Base-by-base conservation (phyloP, 2,888 invertebrate species). In the Strigamia transsilvanica region DNA sequence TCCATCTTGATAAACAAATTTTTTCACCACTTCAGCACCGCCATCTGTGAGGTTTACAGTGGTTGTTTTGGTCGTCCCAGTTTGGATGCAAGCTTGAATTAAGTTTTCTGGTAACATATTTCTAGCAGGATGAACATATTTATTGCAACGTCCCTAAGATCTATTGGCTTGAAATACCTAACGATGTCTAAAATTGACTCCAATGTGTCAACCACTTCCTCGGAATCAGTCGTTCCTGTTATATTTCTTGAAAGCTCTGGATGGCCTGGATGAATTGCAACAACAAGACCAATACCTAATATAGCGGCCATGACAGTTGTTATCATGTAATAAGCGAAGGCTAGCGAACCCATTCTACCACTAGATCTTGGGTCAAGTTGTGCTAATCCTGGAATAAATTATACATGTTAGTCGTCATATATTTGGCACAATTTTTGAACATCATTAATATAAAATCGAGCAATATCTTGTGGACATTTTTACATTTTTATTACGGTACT, bases 251-350 rank as follows among this genome's bases (percentile, higher is more conserved):
- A 88, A 81, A 88, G 88, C 78, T 85, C 87, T 0, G 90, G 90
- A 85, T 91, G 88, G n/a, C 92, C 92, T 0, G 93, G 93, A 85
- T 92, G 92, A 84, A 92, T 91, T 34, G 89, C 85, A 51, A 92
- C 86, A 2, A 93, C 92, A 85, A 92, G 89, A 78, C 90, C 87
- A 84, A 93, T 92, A 41, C 92, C 92, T 56, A 92, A 88, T 66
- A 92, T 89, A 51, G 92, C 92, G 23, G 92, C 92, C 78, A 92
- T 85, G 80, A 92, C 87, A 0, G 92, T 93, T 12, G 92, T 92
- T n/a, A 88, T 87, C 85, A 92, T 88, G 87, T 93, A 92, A 87
- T 92, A 92, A 56, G 90, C 85, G 83, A 93, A 87, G 12, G 92
- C 92, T 46, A 91, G 88, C 56, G 90, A 86, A 12, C 92, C 92